Evolutionary conservation across 2,888 invertebrate genomes (phyloP), one percentile per base, ranked within the genome.

Genomic region (Scaptomyza parva): DNA sequence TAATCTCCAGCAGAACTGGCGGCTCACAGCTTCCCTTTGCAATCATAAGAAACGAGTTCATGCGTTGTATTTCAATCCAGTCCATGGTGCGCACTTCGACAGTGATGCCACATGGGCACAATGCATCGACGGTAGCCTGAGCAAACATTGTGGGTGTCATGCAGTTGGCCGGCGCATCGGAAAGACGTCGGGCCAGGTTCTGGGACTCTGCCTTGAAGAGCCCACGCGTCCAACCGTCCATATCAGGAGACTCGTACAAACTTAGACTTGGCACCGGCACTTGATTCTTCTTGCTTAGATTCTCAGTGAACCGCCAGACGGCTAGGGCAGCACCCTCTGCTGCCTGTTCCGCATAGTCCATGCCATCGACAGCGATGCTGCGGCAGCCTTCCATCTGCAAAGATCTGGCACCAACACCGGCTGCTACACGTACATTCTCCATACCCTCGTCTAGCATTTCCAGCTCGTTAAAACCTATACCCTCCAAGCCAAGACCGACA

Each of bases 111-210:
- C 93, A 93, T 0, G 93, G 93, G 71, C 93, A 95, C 24, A 95
- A 88, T 48, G 93, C 93, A 71, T 94, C 94, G 3, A 95, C 93
- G 1, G 94, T 93, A 0, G 93, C 91, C 89, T 95, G 93, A 1
- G 95, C 94, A 89, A 96, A 96, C 72, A 93, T 92, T 1, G 94
- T 93, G 2, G 96, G 96, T 0, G 96, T 96, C 94, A 96, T 94
- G 78, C 94, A 92, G 89, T 96, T 96, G 12, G 95, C 94, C 0
- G 96, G 96, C 1, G 94, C 94, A 83, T 96, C 96, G 78, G 94
- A 94, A 2, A 96, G 91, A 47, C 93, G 92, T 12, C 96, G 92
- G 0, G 95, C 95, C 83, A 95, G 92, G 89, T 96, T 96, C 90
- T 96, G 96, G 0, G 95, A 95, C 65, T 95, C 93, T 0, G 95